Evolutionary conservation across 2,797 vertebrate genomes (phyloP).

Genomic region (Podargus strigoides): DNA sequence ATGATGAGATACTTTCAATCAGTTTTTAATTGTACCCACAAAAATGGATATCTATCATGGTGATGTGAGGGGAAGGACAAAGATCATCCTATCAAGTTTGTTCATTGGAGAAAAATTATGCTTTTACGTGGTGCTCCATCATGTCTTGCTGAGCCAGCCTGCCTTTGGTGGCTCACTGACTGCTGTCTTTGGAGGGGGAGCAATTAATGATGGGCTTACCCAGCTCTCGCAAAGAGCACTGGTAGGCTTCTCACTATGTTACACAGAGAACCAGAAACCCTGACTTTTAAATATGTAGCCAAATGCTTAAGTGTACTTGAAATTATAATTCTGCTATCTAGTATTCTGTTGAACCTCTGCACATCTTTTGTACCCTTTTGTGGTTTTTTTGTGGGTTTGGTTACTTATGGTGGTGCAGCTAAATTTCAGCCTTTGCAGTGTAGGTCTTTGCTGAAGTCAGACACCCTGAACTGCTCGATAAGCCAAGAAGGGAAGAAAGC

Average conservation of each 20-base stretch:
- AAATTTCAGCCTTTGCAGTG: background rate
- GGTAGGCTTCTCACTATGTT: background rate
- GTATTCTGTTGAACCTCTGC: background rate
- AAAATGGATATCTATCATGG: background rate
- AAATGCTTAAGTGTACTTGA: background rate
- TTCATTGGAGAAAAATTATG: background rate
- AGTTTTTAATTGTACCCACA: conserved; percentile 28
- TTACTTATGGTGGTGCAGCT: background rate
- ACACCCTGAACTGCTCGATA: background rate
- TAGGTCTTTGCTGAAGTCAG: background rate
- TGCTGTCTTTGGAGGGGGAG: background rate
- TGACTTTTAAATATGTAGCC: accelerated
- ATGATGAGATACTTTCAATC: background rate
- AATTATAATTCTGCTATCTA: background rate
- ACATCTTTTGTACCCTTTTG: background rate
- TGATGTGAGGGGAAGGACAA: conserved; percentile 23
- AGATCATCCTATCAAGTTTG: conserved; percentile 1
- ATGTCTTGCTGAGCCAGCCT: background rate
- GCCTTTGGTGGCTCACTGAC: background rate
- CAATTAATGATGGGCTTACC: background rate
- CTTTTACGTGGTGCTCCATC: background rate
- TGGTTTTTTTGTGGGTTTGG: accelerated
- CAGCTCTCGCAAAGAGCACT: background rate
- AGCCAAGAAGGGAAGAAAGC: background rate
- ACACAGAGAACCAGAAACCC: background rate